Base-by-base conservation (phyloP, 2,797 vertebrate genomes). In the Enoplosus armatus region DNA sequence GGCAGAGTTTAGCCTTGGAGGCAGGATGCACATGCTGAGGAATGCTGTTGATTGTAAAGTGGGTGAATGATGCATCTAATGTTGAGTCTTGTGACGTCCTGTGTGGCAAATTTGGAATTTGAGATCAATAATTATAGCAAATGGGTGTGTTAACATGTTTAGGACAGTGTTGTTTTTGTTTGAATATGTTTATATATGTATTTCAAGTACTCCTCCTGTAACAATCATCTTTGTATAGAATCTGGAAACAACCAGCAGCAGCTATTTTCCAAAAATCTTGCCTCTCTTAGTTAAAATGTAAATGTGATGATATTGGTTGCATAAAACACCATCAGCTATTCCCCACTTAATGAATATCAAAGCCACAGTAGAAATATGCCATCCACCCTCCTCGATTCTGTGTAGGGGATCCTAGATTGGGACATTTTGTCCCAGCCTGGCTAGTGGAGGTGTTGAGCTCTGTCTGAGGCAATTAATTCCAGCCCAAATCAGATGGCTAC, bases 391-490 rank as follows among this genome's bases (percentile, higher is more conserved):
- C n/a, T 61, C 8, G 1, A 22, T 24, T 63, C 39, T 26, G 2
- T 77, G 27, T 0, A 20, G n/a, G 27, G n/a, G 22, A 65, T 62
- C 47, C 47, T 64, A 51, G 27, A 87, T 63, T 61, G 26, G 78
- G 35, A 87, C 62, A 47, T 83, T 79, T 55, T 74, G 73, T 85
- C 63, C 77, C 29, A n/a, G 74, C 41, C 62, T 79, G 54, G n/a
- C 45, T 41, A 26, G 31, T 76, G 63, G 41, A 65, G 22, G 72
- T 37, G 60, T 82, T 41, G 71, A 37, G 60, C 72, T 76, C 61
- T 37, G 48, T 78, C 84, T 81, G 50, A 72, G 64, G 71, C 55
- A 75, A 74, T 90, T 89, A 83, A 79, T 88, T 90, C 80, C 83
- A 70, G 51, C 75, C 82, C 70, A 79, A 89, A 87, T 87, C 85